A percentile compares a stretch with the other conserved stretches of the same genome.
phyloP scores from a whole-genome alignment of 2,113 vertebrate species.

The Neomonachus schauinslandi region DNA sequence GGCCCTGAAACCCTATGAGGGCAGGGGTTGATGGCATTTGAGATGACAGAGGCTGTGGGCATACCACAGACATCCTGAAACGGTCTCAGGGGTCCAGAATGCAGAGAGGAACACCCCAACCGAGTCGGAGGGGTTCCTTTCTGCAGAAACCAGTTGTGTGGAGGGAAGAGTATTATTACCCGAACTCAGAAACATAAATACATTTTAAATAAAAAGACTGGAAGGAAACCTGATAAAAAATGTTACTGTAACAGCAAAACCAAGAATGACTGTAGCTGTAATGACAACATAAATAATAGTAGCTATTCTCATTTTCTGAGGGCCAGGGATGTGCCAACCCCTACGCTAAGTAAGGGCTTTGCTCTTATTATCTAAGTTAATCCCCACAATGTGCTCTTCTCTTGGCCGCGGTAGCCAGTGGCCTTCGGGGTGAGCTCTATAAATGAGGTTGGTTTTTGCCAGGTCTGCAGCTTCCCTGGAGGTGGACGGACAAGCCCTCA shows the following conservation, averaged over 20 bases:
- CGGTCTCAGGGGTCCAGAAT: neutral
- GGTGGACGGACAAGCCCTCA: neutral
- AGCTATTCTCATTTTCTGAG: neutral
- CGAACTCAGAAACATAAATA: neutral
- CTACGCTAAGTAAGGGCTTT: slow-evolving; percentile 23
- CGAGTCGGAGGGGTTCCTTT: neutral
- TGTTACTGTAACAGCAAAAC: neutral
- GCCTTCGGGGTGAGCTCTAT: neutral
- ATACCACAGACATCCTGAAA: neutral
- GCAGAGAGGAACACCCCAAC: neutral
- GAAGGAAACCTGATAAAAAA: slow-evolving; percentile 14
- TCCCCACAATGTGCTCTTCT: neutral
- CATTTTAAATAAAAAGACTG: neutral
- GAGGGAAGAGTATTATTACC: neutral
- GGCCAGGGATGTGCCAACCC: neutral
- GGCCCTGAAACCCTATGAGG: neutral
- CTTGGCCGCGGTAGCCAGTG: neutral
- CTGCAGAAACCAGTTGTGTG: neutral
- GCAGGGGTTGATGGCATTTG: neutral
- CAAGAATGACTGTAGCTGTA: neutral
- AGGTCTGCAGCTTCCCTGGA: neutral
- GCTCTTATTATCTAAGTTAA: neutral
- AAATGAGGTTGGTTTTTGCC: neutral
- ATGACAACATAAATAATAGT: neutral
- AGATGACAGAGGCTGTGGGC: neutral